Percentiles rank a stretch among this genome's conserved stretches.
Evolutionary conservation across 2,113 vertebrate species (phyloP).

Genomic region (Mobula hypostoma): DNA sequence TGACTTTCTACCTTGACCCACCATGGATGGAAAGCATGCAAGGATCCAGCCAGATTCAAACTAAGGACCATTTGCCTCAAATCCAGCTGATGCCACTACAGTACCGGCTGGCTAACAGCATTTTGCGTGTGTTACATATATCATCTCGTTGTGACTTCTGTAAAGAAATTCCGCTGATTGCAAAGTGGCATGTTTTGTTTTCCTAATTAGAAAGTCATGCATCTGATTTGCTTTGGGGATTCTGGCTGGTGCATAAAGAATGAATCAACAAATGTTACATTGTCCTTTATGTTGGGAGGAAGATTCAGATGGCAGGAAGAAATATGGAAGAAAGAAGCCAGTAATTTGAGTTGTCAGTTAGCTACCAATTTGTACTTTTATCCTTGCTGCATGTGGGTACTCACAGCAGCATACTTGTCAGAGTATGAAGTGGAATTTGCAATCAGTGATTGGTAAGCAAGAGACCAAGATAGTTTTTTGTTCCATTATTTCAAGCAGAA

Average conservation of each 20-base stretch:
- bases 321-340: not conserved
- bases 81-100: no score
- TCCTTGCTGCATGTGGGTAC: not conserved
- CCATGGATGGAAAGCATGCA: no score
- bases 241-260: not conserved
- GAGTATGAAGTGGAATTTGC: not conserved
- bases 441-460: not conserved
- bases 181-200: not conserved
- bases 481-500: not conserved
- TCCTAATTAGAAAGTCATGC: not conserved
- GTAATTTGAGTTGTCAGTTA: not conserved
- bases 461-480: not conserved
- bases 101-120: no score
- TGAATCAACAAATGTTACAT: not conserved
- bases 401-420: not conserved
- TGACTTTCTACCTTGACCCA: no score
- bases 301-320: not conserved
- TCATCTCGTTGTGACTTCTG: not conserved
- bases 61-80: no score
- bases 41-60: no score
- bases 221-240: not conserved
- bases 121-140: not conserved
- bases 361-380: not conserved
- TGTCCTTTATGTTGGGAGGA: not conserved
- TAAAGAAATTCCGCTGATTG: not conserved